Evolutionary conservation across 2,797 vertebrate genomes (phyloP).

Genomic region (Helostoma temminkii): DNA sequence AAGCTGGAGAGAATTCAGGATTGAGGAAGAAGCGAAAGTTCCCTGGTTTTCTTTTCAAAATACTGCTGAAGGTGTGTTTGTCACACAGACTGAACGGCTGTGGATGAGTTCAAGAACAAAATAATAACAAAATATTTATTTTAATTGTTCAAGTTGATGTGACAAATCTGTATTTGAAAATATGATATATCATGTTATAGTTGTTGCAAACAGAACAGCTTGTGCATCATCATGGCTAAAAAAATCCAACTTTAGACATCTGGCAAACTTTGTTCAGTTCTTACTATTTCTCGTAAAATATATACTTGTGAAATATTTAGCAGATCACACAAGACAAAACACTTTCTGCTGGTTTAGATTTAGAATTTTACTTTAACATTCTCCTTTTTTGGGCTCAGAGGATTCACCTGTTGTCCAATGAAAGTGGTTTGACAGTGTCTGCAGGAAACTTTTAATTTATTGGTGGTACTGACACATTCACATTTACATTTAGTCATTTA

Average conservation of each 20-base stretch:
- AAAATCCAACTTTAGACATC: too few relatives aligned
- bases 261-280: too few relatives aligned
- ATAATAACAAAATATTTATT: background rate
- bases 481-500: too few relatives aligned
- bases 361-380: background rate
- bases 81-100: background rate
- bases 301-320: background rate
- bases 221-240: too few relatives aligned
- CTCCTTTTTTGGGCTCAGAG: background rate
- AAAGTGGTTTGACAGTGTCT: background rate
- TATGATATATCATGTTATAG: too few relatives aligned
- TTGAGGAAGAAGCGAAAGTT: background rate
- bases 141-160: background rate
- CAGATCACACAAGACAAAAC: background rate
- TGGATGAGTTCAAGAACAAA: background rate
- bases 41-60: constrained; percentile 39
- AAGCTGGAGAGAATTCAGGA: constrained; percentile 13
- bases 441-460: too few relatives aligned
- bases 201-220: too few relatives aligned
- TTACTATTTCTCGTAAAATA: background rate
- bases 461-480: too few relatives aligned
- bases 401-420: background rate
- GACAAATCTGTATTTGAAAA: background rate
- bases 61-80: constrained; percentile 9
- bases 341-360: too few relatives aligned